Evolutionary conservation across 2,888 invertebrate genomes (phyloP), one percentile per base, ranked within the genome.

Genomic region (Acanthopleura granulata): DNA sequence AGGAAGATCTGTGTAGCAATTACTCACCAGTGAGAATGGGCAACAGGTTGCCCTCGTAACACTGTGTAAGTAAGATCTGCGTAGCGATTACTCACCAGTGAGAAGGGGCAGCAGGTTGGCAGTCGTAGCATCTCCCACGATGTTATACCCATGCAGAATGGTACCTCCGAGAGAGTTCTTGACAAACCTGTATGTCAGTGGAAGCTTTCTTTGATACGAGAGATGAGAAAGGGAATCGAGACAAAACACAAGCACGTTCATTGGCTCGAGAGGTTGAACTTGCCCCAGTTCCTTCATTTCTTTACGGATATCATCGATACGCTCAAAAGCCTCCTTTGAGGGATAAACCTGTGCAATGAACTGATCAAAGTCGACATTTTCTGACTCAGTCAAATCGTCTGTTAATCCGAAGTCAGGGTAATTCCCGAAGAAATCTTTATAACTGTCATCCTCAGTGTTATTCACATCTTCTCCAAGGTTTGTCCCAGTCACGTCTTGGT

Each of bases 201-300:
- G 88, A 29, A 89, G 76, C 72, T 87, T 87, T 62, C 87, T 75
- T 70, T 85, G 85, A 75, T 82, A 87, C 1, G 84, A 77, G 74
- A 87, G 66, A 66, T 87, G 87, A 0, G 89, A 89, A 82, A 89
- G 81, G 27, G 89, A 88, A 75, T 88, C 87, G 12, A 89, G 72
- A 1, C 84, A 87, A 75, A 89, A 78, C 73, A 89, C 83, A n/a
- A 89, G 77, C 12, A 89, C 86, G 78, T 87, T 87, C 78, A 86
- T 71, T 1, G 15, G 25, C 1, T 40, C 71, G 6, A 3, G 27
- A 14, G 27, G 30, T n/a, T n/a, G 18, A 6, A 9, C 1, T 40
- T 29, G 14, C n/a, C 18, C 15, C n/a, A 6, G 40, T 16, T 18
- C 22, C 25, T 69, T 69, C 49, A 49, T 49, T 4, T 29, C 25